Evolutionary conservation across 2,113 vertebrate species (phyloP).

Genomic region (Python bivittatus): DNA sequence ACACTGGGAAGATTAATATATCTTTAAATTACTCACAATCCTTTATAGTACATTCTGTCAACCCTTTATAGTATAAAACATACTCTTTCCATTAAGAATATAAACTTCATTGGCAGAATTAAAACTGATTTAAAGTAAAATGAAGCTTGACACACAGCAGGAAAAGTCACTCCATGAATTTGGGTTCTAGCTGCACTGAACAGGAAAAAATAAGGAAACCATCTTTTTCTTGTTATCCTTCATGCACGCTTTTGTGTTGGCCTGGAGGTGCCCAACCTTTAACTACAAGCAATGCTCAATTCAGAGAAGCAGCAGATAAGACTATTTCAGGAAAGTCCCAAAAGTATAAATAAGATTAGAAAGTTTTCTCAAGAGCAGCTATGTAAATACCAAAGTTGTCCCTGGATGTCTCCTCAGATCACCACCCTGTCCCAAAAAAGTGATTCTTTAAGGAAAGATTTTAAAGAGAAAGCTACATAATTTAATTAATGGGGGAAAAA

Average conservation of each 20-base stretch:
- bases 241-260: not conserved
- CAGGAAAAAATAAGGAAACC: slow-evolving; percentile 28
- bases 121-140: slow-evolving; percentile 71
- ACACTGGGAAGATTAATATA: slow-evolving; percentile 48
- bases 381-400: not conserved
- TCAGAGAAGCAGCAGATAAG: not conserved
- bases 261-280: not conserved
- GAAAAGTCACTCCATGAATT: slow-evolving; percentile 53
- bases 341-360: not conserved
- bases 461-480: not conserved
- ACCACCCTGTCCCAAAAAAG: not conserved
- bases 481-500: not conserved
- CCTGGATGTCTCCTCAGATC: not conserved
- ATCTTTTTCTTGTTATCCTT: not conserved
- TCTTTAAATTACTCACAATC: slow-evolving; percentile 65
- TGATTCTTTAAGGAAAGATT: not conserved
- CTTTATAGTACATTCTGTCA: slow-evolving; percentile 58
- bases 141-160: slow-evolving; percentile 68
- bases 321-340: not conserved
- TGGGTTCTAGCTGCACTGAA: slow-evolving; percentile 51
- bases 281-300: not conserved
- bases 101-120: slow-evolving; percentile 68
- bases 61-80: slow-evolving; percentile 53
- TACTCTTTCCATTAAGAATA: slow-evolving; percentile 70
- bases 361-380: not conserved